Base-by-base conservation (phyloP, 2,888 invertebrate species). In the Trypoxylon attenuatum region DNA sequence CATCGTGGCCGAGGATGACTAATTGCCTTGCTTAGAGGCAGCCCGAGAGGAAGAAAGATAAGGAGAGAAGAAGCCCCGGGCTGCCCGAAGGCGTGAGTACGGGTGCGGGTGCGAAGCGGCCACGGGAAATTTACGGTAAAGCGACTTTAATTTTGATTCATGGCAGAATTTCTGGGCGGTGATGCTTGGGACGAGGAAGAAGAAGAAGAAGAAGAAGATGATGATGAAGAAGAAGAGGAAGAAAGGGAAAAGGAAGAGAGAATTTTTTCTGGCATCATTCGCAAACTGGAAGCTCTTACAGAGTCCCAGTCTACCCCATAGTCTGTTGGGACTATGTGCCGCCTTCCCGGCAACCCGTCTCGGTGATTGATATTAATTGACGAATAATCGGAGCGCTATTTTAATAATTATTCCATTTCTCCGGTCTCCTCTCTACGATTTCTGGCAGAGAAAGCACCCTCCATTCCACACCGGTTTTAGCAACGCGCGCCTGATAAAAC, bases 71-170 rank as follows among this genome's bases (percentile, higher is more conserved):
- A n/a, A 51, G 47, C 29, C 53, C 43, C 42, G 47, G 52, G 46
- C 25, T 50, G 22, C 29, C 19, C 13, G 53, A 16, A 21, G 33
- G 27, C 47, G 52, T 41, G 16, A 45, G 29, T 50, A 50, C 54
- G 51, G 39, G 52, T 50, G 53, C 54, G 51, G 39, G 52, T 42
- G 38, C 46, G 15, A 47, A 47, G 55, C 29, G 57, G 64, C 52
- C 57, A 45, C 42, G 66, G 62, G 63, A 70, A 81, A 78, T 78
- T 81, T 75, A 76, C 77, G 72, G 63, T 79, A 72, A 80, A 78
- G 71, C 76, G 79, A 82, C 71, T 84, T 82, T 82, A 81, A 83
- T 83, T 80, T 82, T 82, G 82, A 82, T 82, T 83, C 78, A 81
- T 79, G 71, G 72, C 60, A 18, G 65, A 73, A 71, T 76, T 76